A percentile compares a stretch with the other conserved stretches of the same genome.
phyloP scores from a whole-genome alignment of 2,113 vertebrate species.

The Equus przewalskii region DNA sequence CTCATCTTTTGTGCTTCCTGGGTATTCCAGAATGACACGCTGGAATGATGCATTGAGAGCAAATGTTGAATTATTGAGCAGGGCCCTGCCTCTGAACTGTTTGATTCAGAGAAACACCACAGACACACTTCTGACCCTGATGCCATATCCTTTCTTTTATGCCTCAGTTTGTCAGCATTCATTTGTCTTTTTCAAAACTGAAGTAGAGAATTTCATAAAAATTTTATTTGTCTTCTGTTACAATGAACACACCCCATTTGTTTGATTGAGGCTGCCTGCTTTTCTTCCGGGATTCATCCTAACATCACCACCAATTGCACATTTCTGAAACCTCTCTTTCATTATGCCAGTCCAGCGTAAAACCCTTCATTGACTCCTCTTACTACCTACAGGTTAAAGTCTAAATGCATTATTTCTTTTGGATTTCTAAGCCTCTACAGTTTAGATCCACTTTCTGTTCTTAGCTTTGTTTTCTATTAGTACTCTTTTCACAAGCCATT shows the following conservation, averaged over 20 bases:
- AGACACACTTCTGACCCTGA: background rate
- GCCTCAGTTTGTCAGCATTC: background rate
- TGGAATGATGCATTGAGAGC: background rate
- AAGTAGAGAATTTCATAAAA: constrained; percentile 44
- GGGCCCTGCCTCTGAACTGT: background rate
- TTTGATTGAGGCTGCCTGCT: background rate
- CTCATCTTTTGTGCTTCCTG: background rate
- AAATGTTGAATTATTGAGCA: background rate
- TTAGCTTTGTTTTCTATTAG: background rate
- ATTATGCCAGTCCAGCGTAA: background rate
- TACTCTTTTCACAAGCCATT: background rate
- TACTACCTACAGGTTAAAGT: background rate
- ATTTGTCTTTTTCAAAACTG: constrained; percentile 2
- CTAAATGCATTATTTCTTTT: background rate
- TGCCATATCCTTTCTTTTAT: background rate
- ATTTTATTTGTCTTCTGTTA: background rate
- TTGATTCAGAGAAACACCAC: background rate
- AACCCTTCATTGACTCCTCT: background rate
- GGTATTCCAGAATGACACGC: background rate
- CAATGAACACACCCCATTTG: background rate
- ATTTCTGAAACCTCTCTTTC: background rate
- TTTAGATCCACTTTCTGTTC: background rate
- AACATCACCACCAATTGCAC: background rate
- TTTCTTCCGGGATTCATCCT: background rate
- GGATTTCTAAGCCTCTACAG: background rate